Evolutionary conservation across 2,888 invertebrate species (phyloP), one percentile per base, ranked within the genome.

Genomic region (Acrobasis repandana): DNA sequence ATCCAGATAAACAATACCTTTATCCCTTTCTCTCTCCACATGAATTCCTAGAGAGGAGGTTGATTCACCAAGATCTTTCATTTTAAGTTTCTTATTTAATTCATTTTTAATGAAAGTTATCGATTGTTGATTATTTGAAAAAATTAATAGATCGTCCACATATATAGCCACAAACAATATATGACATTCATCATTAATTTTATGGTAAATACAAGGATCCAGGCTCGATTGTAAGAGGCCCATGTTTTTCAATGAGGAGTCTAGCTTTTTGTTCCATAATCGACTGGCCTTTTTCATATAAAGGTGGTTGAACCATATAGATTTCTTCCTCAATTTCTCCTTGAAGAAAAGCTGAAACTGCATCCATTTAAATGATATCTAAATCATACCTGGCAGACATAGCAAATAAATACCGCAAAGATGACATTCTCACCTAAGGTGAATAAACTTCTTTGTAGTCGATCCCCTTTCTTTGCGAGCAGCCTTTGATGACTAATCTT

Each of bases 31-130:
- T 33, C 58, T 47, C 34, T 28, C 49, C 15, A 58, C 49, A 49
- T 58, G 58, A 48, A 58, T 58, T 33, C 58, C 58, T 14, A 58
- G 5, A 20, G 8, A 58, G 36, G 33, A 58, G 14, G 48, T 47
- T 15, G 48, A n/a, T 15, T 58, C 49, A 33, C 58, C 58, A 5
- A 47, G 58, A 34, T 58, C 58, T 34, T 58, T 48, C 47, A 47
- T 58, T 49, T 49, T 47, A 48, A 58, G 49, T 49, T 47, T 38
- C 38, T 38, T 38, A 14, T 38, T 38, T 8, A 38, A 38, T 38
- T 38, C 38, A 38, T 14, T 38, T 38, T 38, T 38, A 1, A 38
- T 38, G 11, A 11, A 38, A 2, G 10, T 38, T 38, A 14, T 11
- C 38, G 38, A 38, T 38, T 1, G 14, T 14, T 38, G 11, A 14